Base-by-base conservation (phyloP, 2,888 invertebrate species). In the Cryptocephalus moraei region DNA sequence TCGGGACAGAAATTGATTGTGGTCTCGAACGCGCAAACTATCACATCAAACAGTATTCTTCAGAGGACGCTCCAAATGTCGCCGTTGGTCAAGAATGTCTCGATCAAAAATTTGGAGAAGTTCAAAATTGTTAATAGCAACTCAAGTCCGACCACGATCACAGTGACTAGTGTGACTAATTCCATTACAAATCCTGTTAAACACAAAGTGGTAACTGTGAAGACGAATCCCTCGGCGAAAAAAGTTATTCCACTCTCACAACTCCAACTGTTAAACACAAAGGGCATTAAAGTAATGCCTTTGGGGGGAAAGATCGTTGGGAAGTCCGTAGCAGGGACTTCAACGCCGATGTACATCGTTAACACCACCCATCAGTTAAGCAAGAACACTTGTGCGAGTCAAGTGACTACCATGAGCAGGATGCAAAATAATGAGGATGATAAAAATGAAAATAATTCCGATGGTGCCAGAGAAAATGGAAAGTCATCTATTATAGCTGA, bases 1-100 rank as follows among this genome's bases (percentile, higher is more conserved):
- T 56, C 63, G 11, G 65, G 67, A 12, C 71, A 71, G 51, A 72
- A 71, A 55, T 55, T 71, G 43, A 69, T 71, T 33, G 70, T 71
- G 32, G 70, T 71, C 40, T 69, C 70, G 8, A 69, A 66, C 53
- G 61, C 69, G 12, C 67, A 68, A 54, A 64, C 67, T 3, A 60
- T 67, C 41, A 60, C 65, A n/a, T 62, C 64, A 1, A 64, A 62
- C 44, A 70, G 67, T 55, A 69, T 70, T 51, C 56, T 70, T 41
- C 69, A 70, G 53, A 64, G 67, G 45, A 69, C 69, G 2, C 53
- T 70, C 32, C 65, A 68, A 13, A 67, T 69, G 44, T 22, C 22
- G 2, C 68, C 70, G 2, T 64, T 67, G 44, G 64, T 68, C 40
- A 70, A 69, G 53, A 71, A 68, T 51, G 60, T 71, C 43, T 64